phyloP scores from a whole-genome alignment of 2,797 vertebrate genomes.

The Gastrophryne carolinensis region DNA sequence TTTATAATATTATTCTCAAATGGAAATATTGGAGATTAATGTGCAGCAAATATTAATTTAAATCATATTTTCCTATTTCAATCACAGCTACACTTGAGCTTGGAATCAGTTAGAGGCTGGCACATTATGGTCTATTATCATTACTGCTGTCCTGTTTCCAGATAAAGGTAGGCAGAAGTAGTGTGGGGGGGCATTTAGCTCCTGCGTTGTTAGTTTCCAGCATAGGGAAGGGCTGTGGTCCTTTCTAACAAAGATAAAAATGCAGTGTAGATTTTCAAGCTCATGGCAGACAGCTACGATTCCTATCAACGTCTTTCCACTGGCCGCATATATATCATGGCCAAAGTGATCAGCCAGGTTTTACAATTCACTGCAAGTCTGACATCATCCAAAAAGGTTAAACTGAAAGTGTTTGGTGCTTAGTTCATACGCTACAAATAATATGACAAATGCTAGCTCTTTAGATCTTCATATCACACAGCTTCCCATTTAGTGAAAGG shows the following conservation, averaged over 20 bases:
- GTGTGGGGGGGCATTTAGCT: background rate
- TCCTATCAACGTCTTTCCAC: background rate
- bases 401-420: conserved; percentile 25
- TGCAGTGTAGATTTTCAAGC: background rate
- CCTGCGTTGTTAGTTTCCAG: conserved; percentile 4
- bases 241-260: background rate
- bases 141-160: background rate
- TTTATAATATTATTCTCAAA: too few species aligned
- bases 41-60: too few species aligned
- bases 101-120: background rate
- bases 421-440: conserved; percentile 34
- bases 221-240: background rate
- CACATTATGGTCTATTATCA: conserved; percentile 21
- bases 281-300: background rate
- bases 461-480: conserved; percentile 15
- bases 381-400: conserved; percentile 33
- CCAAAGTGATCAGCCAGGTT: conserved; percentile 1
- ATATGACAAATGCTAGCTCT: conserved; percentile 33
- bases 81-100: background rate
- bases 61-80: too few species aligned
- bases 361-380: conserved; percentile 11
- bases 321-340: background rate
- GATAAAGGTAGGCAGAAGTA: conserved; percentile 14
- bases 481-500: conserved; percentile 16
- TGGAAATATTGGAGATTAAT: too few species aligned